Conservation (phyloP, 1,140 invertebrate species). For the Andrena cerasifolii region DNA sequence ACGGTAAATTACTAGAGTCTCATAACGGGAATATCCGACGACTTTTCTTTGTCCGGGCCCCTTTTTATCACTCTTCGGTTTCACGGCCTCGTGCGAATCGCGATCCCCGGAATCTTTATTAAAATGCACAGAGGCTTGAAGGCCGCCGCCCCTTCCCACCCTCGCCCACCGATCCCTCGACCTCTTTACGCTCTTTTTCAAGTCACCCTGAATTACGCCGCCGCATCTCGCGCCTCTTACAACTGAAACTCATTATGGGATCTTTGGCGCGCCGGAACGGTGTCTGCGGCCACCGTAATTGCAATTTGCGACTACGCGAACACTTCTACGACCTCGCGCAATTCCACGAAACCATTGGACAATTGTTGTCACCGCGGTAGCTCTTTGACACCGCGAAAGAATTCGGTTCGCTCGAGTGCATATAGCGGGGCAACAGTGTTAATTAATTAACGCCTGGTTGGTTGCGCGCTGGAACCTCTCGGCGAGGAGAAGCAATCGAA, state of each 20-base stretch:
- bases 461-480: too few species aligned
- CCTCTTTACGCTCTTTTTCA: slow-evolving; percentile 21
- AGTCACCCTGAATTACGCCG: slow-evolving; percentile 37
- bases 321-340: not conserved
- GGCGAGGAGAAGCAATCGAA: too few species aligned
- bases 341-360: not conserved
- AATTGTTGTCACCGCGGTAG: too few species aligned
- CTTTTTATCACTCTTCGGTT: slow-evolving; percentile 57
- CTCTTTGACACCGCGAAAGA: too few species aligned
- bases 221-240: not conserved
- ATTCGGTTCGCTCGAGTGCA: too few species aligned
- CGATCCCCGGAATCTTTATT: slow-evolving; percentile 53
- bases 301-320: not conserved
- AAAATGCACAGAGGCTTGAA: slow-evolving; percentile 52
- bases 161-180: not conserved
- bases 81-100: slow-evolving; percentile 41
- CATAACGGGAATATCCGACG: slow-evolving; percentile 31
- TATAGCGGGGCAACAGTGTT: too few species aligned
- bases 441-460: too few species aligned
- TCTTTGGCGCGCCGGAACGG: not conserved
- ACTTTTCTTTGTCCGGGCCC: slow-evolving; percentile 39
- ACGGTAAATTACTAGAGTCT: slow-evolving; percentile 36
- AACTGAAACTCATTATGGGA: slow-evolving; percentile 37
- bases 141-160: too few species aligned
- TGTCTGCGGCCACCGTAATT: slow-evolving; percentile 18